These are phyloP conservation scores for Sitodiplosis mosellana DNA, from an alignment of 1,140 invertebrate genomes.

Conservation along the genomic window DNA sequence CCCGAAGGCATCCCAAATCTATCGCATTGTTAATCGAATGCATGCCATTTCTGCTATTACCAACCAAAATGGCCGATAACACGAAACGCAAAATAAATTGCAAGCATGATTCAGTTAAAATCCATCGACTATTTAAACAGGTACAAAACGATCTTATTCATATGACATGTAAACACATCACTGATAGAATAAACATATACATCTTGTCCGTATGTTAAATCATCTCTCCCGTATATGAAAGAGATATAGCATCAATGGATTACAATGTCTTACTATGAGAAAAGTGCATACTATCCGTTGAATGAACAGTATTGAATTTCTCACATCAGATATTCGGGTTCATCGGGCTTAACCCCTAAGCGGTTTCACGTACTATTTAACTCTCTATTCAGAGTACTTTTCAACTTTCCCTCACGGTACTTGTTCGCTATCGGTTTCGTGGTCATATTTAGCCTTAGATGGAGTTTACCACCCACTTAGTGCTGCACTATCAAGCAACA, in stretches of 20 bases:
- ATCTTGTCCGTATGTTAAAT: background rate
- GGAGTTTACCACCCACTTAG: slow-evolving; percentile 62
- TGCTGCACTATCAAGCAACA: slow-evolving; percentile 71
- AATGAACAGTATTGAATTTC: slow-evolving; percentile 1
- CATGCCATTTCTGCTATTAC: no score
- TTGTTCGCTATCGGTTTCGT: slow-evolving; percentile 77
- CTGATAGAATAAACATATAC: background rate
- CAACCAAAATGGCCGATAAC: no score
- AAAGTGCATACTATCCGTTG: background rate
- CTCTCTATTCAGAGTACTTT: slow-evolving; percentile 81
- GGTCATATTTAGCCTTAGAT: slow-evolving; percentile 72
- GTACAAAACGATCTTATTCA: background rate
- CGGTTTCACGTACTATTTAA: slow-evolving; percentile 74
- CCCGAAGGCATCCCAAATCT: no score
- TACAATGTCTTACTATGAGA: slow-evolving; percentile 1
- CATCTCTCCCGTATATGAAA: no score
- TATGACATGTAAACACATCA: background rate
- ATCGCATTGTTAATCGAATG: no score
- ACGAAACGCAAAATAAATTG: no score
- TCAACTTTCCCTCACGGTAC: slow-evolving; percentile 82
- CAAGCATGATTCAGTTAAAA: no score
- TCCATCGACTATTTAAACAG: no score
- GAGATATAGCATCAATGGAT: background rate
- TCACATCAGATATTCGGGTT: no score
- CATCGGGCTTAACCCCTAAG: no score